Percentiles rank a stretch among this genome's conserved stretches.
phyloP scores from a whole-genome alignment of 2,113 vertebrate species.

The Phalacrocorax carbo region DNA sequence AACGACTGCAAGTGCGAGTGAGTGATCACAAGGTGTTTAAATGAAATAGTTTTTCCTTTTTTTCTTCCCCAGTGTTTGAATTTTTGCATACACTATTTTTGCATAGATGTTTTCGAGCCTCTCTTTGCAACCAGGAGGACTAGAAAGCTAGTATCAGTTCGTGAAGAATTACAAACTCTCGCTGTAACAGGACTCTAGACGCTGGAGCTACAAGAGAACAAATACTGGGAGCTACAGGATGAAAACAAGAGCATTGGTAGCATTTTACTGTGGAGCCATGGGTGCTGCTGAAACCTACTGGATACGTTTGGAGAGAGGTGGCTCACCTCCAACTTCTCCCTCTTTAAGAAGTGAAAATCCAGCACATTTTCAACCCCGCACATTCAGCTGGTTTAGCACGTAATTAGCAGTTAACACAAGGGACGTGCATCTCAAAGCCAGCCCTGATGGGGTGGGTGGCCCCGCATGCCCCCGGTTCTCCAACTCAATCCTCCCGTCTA shows the following conservation, averaged over 20 bases:
- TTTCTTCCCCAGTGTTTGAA: not conserved
- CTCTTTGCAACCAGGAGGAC: not conserved
- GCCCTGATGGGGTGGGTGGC: fast-evolving
- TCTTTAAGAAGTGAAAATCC: not conserved
- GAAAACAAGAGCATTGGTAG: not conserved
- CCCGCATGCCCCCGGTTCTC: fast-evolving
- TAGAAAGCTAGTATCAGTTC: not conserved
- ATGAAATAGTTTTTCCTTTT: not conserved
- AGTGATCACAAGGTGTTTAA: not conserved
- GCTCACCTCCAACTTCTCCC: not conserved
- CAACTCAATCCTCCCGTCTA: fast-evolving
- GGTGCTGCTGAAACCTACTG: not conserved
- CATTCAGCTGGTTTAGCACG: not conserved
- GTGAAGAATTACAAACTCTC: not conserved
- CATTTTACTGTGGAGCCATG: not conserved
- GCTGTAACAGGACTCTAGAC: not conserved
- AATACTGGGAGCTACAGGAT: not conserved
- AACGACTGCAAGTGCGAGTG: fast-evolving
- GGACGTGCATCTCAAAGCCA: not conserved
- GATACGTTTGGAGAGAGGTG: fast-evolving
- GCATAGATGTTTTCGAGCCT: not conserved
- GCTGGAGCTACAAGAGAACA: not conserved
- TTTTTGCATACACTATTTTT: not conserved
- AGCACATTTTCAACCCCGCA: not conserved
- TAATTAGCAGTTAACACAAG: not conserved